Evolutionary conservation across 30 jellyfish, hydroid and myxozoan species (phyloP).

Genomic region (Aurelia aurita): DNA sequence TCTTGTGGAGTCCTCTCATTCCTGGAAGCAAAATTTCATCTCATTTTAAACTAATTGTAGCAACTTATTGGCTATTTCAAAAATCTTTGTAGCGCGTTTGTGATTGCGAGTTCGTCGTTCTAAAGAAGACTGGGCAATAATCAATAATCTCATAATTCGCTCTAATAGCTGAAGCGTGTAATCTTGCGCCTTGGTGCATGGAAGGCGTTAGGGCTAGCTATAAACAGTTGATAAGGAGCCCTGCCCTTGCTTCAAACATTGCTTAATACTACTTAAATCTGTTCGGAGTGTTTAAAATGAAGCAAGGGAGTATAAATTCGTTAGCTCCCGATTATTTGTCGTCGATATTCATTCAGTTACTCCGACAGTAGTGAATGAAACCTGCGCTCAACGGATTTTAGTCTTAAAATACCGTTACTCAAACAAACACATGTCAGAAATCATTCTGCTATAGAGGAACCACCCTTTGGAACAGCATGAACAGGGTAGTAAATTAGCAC

Average conservation of each 20-base stretch:
- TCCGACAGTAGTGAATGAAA: too few relatives aligned
- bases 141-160: neutral
- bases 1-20: conserved; percentile 44
- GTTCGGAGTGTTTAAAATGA: neutral
- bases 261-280: neutral
- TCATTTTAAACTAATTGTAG: neutral
- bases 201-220: conserved; percentile 2
- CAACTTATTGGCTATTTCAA: neutral
- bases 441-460: too few relatives aligned
- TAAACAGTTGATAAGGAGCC: neutral
- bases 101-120: neutral
- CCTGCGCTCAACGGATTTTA: too few relatives aligned
- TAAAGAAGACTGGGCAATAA: conserved; percentile 39
- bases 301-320: too few relatives aligned
- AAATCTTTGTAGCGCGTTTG: neutral
- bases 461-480: too few relatives aligned
- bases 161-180: conserved; percentile 63
- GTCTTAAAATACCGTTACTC: too few relatives aligned
- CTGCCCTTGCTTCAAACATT: neutral
- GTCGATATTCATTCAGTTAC: too few relatives aligned
- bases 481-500: too few relatives aligned
- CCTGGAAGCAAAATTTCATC: conserved; percentile 22
- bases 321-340: too few relatives aligned
- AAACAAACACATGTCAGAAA: too few relatives aligned
- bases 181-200: conserved; percentile 46